These are phyloP conservation scores for Caenorhabditis macrosperma DNA, from an alignment of 2,888 invertebrate species.

Conservation along the genomic window DNA sequence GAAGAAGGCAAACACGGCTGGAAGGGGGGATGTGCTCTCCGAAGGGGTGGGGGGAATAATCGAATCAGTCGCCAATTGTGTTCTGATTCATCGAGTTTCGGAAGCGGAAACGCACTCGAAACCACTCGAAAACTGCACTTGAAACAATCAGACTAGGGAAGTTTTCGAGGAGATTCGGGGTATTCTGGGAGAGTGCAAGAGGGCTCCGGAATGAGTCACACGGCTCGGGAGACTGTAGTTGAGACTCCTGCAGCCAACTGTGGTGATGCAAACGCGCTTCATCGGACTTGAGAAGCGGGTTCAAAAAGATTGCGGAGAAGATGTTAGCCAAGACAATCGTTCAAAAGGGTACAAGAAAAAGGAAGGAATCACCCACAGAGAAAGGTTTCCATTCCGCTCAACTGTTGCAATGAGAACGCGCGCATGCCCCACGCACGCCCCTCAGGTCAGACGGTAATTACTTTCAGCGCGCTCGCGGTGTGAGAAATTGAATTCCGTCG, in stretches of 20 bases:
- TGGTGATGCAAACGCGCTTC: too few species aligned
- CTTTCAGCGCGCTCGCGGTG: background rate
- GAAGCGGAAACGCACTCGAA: too few species aligned
- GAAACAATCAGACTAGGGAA: background rate
- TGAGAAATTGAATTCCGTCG: background rate
- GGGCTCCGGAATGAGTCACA: background rate
- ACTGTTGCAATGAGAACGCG: too few species aligned
- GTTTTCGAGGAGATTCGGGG: background rate
- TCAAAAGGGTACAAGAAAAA: too few species aligned
- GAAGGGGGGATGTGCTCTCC: too few species aligned
- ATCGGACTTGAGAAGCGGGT: too few species aligned
- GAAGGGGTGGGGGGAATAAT: too few species aligned
- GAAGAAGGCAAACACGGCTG: slow-evolving; percentile 8
- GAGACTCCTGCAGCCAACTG: too few species aligned
- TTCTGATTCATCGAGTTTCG: background rate
- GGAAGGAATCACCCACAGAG: too few species aligned
- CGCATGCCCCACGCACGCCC: background rate
- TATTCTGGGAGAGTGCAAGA: background rate
- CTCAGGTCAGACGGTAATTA: background rate
- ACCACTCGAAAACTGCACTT: background rate
- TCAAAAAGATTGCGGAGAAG: too few species aligned
- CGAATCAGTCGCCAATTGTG: background rate
- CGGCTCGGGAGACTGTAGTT: background rate
- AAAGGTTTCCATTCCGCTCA: too few species aligned
- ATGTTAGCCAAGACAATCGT: too few species aligned